Percentiles rank a stretch among this genome's conserved stretches.
Conservation (phyloP, 2,797 vertebrate species). For the Remorina albescens region DNA sequence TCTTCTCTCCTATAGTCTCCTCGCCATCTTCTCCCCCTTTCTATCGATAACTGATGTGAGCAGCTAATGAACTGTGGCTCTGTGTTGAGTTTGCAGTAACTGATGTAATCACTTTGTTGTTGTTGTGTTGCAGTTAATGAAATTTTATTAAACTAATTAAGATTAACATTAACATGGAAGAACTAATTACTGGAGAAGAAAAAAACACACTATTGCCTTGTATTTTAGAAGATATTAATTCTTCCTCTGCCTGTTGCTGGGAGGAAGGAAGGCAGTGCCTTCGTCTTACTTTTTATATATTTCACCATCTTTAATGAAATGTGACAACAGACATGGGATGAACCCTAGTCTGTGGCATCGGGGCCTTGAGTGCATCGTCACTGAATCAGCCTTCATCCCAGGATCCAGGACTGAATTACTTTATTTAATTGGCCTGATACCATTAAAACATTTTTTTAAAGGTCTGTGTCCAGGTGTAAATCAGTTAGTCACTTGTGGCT, state of each 20-base stretch:
- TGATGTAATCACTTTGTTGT: conserved; percentile 24
- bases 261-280: conserved; percentile 3
- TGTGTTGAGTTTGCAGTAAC: background rate
- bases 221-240: background rate
- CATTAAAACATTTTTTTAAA: too few species aligned
- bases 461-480: too few species aligned
- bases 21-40: background rate
- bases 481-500: too few species aligned
- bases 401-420: too few species aligned
- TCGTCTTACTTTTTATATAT: background rate
- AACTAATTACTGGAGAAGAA: conserved; percentile 23
- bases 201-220: conserved; percentile 6
- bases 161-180: conserved; percentile 15
- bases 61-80: background rate
- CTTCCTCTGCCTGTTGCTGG: background rate
- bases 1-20: too few species aligned
- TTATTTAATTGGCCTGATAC: too few species aligned
- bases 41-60: background rate
- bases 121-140: conserved; percentile 27
- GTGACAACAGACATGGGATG: background rate
- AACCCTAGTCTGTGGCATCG: background rate
- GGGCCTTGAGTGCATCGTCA: background rate
- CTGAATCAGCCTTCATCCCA: too few species aligned
- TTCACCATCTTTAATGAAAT: background rate
- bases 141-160: conserved; percentile 54